Base-by-base conservation (phyloP, 1,140 invertebrate genomes). In the Euwallacea similis region DNA sequence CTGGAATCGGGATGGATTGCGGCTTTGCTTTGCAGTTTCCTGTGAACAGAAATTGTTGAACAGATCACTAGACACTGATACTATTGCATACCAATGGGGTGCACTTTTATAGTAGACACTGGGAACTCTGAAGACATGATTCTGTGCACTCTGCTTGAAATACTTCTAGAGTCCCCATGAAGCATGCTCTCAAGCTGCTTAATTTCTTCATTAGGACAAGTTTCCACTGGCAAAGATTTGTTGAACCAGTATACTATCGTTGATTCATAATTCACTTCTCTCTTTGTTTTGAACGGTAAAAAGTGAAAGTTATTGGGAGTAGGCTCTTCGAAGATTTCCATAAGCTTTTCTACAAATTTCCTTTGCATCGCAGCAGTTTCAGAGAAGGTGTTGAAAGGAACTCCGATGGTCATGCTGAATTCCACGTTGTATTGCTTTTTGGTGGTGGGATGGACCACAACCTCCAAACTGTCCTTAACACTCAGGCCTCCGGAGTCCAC, bases 231-330 rank as follows among this genome's bases (percentile, higher is more conserved):
- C 21, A 95, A 75, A 54, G 89, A 88, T 15, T 86, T 87, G 79
- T 95, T 95, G 74, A 88, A 88, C 93, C 93, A 96, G 4, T 88
- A 88, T n/a, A 93, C 86, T 41, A 89, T 82, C 11, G 88, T 86
- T 75, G 88, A 86, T n/a, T 86, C 82, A 76, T 69, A 60, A 46
- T 60, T 84, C 7, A 15, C 7, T 33, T 72, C 71, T 8, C 59
- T 13, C 81, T 58, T 79, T 79, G 59, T 81, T 78, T 76, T 83
- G 59, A 87, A 85, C 21, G 86, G 85, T 13, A 85, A 83, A 13
- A 96, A 84, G 11, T 89, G 86, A 33, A 97, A 90, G 59, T 90
- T 87, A 21, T 84, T 86, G 0, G 91, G 85, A 71, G 92, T 88
- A 43, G 82, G 80, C 82, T 97, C 94, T 7, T 88, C 87, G 77